Conservation (phyloP, 2,797 vertebrate genomes). For the Argya squamiceps region DNA sequence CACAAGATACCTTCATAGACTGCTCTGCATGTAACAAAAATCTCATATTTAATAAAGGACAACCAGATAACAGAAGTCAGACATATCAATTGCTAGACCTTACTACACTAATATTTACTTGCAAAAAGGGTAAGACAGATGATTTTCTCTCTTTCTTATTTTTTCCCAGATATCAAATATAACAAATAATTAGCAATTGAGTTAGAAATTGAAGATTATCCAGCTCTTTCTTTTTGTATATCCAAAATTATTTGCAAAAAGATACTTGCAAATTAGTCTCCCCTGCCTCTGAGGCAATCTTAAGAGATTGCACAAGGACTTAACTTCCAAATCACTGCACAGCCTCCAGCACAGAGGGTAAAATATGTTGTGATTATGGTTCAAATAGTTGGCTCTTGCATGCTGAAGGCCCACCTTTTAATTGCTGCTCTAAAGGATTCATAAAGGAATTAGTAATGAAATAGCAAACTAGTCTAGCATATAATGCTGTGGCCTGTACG, state of each 20-base stretch:
- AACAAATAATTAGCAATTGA: neutral
- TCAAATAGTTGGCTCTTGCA: slow-evolving; percentile 6
- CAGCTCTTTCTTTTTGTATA: neutral
- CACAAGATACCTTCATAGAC: neutral
- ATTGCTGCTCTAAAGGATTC: neutral
- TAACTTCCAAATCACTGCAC: neutral
- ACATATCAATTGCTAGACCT: slow-evolving; percentile 47
- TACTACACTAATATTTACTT: slow-evolving; percentile 15
- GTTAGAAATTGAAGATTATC: neutral
- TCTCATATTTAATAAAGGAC: slow-evolving; percentile 22
- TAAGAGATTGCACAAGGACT: neutral
- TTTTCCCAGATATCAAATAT: neutral
- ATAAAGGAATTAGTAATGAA: slow-evolving; percentile 30
- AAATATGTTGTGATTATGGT: neutral
- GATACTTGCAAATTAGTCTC: neutral
- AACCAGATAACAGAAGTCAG: slow-evolving; percentile 3
- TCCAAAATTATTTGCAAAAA: neutral
- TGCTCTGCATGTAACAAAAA: neutral
- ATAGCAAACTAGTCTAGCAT: slow-evolving; percentile 26
- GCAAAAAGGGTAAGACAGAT: neutral
- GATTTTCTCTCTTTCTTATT: neutral
- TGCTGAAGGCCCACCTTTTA: slow-evolving; percentile 16
- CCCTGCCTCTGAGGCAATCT: neutral
- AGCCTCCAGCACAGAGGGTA: neutral
- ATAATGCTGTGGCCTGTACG: neutral